A percentile compares a stretch with the other conserved stretches of the same genome.
phyloP scores from a whole-genome alignment of 37 sponge, comb jelly and placozoan species.

The Halichondria panicea region DNA sequence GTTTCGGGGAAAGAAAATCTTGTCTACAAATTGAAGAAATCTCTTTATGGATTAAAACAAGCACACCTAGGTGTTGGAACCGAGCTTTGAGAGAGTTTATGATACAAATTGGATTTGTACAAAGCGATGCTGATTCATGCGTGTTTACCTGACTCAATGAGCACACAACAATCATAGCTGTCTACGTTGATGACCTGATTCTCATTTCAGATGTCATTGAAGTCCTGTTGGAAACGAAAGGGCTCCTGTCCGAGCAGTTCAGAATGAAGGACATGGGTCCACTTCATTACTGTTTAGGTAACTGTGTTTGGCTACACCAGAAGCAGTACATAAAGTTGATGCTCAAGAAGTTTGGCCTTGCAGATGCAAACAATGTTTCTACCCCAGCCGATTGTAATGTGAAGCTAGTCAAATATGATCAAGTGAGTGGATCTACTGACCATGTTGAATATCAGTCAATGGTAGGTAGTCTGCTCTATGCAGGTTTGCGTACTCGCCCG shows the following conservation, averaged over 20 bases:
- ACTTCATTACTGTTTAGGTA: constrained; percentile 44
- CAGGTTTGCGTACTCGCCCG: constrained; percentile 33
- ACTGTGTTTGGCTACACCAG: constrained; percentile 44
- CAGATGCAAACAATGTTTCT: constrained; percentile 30
- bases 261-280: constrained; percentile 46
- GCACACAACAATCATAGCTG: constrained; percentile 10
- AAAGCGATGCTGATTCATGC: constrained; percentile 33
- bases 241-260: constrained; percentile 5
- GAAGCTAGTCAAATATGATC: constrained; percentile 43
- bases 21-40: constrained; percentile 28
- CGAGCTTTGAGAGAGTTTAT: constrained; percentile 16
- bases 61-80: constrained; percentile 41
- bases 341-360: constrained; percentile 31
- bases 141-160: not conserved
- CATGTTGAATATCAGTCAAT: constrained; percentile 45
- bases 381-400: constrained; percentile 29
- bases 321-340: constrained; percentile 25
- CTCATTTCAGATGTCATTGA: constrained; percentile 6
- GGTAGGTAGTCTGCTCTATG: constrained; percentile 55
- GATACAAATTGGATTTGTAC: constrained; percentile 2
- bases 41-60: constrained; percentile 43
- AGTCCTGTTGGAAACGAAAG: constrained; percentile 29
- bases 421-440: constrained; percentile 31
- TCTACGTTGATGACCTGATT: constrained; percentile 49
- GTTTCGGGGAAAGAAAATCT: constrained; percentile 14